phyloP scores from a whole-genome alignment of 1,140 invertebrate genomes.

The Heliconius eleuchia region DNA sequence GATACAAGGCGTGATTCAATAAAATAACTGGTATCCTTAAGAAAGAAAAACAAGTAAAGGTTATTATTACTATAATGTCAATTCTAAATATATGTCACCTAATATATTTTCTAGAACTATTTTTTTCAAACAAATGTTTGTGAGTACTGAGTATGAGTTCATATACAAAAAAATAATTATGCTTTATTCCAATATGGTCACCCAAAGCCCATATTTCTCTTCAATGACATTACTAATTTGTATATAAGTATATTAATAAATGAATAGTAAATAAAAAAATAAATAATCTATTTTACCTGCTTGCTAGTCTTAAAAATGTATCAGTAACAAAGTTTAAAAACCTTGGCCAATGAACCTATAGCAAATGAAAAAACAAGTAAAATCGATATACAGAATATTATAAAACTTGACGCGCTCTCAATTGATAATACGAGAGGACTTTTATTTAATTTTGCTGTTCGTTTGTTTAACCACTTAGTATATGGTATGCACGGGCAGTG shows the following conservation, averaged over 20 bases:
- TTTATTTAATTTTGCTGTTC: conserved; percentile 41
- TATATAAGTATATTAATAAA: no score
- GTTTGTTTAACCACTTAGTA: conserved; percentile 65
- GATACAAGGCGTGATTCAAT: conserved; percentile 68
- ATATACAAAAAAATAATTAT: no score
- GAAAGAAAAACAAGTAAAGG: conserved; percentile 28
- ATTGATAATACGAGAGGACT: conserved; percentile 1
- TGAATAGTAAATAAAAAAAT: not conserved
- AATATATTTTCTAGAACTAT: not conserved
- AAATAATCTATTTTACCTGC: not conserved
- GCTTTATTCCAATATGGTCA: no score
- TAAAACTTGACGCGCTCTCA: not conserved
- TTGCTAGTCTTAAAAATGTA: no score
- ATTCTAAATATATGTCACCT: not conserved
- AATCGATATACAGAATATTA: conserved; percentile 12
- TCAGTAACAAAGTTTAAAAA: no score
- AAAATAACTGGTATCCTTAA: conserved; percentile 33
- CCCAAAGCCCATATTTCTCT: no score
- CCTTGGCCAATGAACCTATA: no score
- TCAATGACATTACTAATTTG: no score
- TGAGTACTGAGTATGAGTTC: no score
- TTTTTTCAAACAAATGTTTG: no score
- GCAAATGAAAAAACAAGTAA: not conserved
- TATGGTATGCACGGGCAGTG: conserved; percentile 49
- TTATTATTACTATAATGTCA: conserved; percentile 11